Percentiles rank a stretch among this genome's conserved stretches.
These are phyloP conservation scores for Erethizon dorsatum DNA, from an alignment of 2,797 vertebrate species.

Conservation along the genomic window DNA sequence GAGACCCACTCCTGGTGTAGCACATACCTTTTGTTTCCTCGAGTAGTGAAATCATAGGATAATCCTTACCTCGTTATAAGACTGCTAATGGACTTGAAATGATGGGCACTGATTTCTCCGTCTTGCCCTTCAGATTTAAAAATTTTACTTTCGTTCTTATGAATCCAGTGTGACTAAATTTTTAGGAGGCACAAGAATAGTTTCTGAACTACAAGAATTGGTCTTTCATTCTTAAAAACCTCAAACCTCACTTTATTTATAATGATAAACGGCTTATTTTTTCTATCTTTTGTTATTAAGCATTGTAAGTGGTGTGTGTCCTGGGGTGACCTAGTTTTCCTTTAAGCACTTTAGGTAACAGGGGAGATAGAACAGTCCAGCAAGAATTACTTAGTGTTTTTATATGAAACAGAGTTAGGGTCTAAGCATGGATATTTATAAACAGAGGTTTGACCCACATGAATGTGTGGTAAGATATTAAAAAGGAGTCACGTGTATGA, in stretches of 20 bases:
- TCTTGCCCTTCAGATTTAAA: background rate
- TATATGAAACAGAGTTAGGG: background rate
- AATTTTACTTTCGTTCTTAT: slow-evolving; percentile 35
- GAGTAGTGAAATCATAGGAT: slow-evolving; percentile 60
- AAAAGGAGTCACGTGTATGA: background rate
- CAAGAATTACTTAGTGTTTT: slow-evolving; percentile 9
- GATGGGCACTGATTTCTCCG: background rate
- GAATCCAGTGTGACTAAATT: background rate
- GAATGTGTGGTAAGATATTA: background rate
- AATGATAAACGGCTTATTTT: background rate
- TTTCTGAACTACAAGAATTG: background rate
- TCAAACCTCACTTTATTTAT: slow-evolving; percentile 7
- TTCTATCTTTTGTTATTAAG: background rate
- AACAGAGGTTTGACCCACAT: background rate
- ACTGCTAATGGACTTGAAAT: background rate
- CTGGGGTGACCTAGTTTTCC: slow-evolving; percentile 19
- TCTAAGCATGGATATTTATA: slow-evolving; percentile 40
- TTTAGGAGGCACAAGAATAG: background rate
- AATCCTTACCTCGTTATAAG: slow-evolving; percentile 21
- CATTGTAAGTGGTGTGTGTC: background rate
- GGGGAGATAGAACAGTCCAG: background rate
- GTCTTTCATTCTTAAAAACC: slow-evolving; percentile 29
- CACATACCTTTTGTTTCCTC: slow-evolving; percentile 52
- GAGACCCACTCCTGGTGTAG: slow-evolving; percentile 25
- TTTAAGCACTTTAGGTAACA: background rate